Evolutionary conservation across 2,113 vertebrate species (phyloP), one percentile per base, ranked within the genome.

Genomic region (Lophius piscatorius): DNA sequence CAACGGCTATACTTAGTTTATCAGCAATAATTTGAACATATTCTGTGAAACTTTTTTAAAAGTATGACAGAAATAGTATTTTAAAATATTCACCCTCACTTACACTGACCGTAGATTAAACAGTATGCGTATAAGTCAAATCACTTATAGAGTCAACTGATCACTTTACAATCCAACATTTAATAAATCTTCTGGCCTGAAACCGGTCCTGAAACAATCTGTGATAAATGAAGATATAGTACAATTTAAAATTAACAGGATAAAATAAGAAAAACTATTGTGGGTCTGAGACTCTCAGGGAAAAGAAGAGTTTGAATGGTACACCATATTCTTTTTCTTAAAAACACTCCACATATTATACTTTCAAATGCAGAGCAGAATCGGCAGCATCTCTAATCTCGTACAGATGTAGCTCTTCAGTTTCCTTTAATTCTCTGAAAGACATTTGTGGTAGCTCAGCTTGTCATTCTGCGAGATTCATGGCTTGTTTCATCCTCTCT

Each of bases 341-440:
- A 28, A 28, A 2, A 6, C 5, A 28, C 26, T n/a, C 26, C 26
- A 28, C 9, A 28, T 28, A 28, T 38, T 20, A 14, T 31, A 3
- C 11, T 47, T 12, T 14, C 17, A n/a, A 18, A n/a, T 18, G 8
- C 17, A n/a, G 6, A 14, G 4, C 13, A 12, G 33, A 40, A 20
- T 42, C 16, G 9, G 18, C 33, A 31, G 48, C 38, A 35, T 39
- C 24, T 61, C 23, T 46, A 10, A 26, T 60, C 28, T 48, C 17
- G n/a, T 34, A 2, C 18, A 23, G 9, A 28, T 46, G 6, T 1
- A 21, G 10, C 29, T 24, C 24, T 41, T 69, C 14, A 34, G 23
- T 21, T 44, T 42, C 7, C 16, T 45, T 44, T 54, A 35, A 18
- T 55, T 38, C 28, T 28, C 40, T 14, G 18, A 48, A 17, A 45